phyloP scores from a whole-genome alignment of 2,888 invertebrate genomes.

The Eupithecia insigniata region DNA sequence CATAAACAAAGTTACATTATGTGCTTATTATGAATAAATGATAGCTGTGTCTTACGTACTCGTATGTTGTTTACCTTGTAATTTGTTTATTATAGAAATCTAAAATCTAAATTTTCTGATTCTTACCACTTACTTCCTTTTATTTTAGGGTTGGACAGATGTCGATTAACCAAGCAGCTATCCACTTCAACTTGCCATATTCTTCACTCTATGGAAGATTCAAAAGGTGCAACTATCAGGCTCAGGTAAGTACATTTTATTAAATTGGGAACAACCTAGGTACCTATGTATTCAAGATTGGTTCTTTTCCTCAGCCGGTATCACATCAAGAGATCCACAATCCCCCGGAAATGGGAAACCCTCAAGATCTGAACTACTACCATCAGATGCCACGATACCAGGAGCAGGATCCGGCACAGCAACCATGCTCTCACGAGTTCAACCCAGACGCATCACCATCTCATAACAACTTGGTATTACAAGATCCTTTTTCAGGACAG shows the following conservation, averaged over 20 bases:
- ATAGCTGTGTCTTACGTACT: too few relatives aligned
- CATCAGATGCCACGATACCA: conserved; percentile 52
- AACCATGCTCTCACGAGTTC: conserved; percentile 31
- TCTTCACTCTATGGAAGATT: conserved; percentile 95
- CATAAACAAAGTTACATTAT: too few relatives aligned
- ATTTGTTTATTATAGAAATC: too few relatives aligned
- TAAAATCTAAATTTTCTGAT: too few relatives aligned
- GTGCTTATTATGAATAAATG: neutral
- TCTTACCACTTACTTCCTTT: neutral
- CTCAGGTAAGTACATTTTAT: conserved; percentile 65
- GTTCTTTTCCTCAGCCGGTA: conserved; percentile 40
- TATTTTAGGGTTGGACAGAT: conserved; percentile 91
- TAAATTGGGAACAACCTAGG: neutral
- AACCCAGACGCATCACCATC: conserved; percentile 35
- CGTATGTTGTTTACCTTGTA: too few relatives aligned
- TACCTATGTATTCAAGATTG: neutral
- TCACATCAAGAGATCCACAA: conserved; percentile 52
- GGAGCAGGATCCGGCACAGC: conserved; percentile 25
- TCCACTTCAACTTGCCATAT: conserved; percentile 95
- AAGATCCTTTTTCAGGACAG: conserved; percentile 45
- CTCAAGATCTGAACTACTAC: conserved; percentile 60
- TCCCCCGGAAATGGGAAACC: conserved; percentile 48
- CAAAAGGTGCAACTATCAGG: conserved; percentile 93
- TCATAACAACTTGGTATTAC: conserved; percentile 43
- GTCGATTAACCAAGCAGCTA: conserved; percentile 97